phyloP scores from a whole-genome alignment of 2,113 vertebrate species.

The Pantherophis guttatus region DNA sequence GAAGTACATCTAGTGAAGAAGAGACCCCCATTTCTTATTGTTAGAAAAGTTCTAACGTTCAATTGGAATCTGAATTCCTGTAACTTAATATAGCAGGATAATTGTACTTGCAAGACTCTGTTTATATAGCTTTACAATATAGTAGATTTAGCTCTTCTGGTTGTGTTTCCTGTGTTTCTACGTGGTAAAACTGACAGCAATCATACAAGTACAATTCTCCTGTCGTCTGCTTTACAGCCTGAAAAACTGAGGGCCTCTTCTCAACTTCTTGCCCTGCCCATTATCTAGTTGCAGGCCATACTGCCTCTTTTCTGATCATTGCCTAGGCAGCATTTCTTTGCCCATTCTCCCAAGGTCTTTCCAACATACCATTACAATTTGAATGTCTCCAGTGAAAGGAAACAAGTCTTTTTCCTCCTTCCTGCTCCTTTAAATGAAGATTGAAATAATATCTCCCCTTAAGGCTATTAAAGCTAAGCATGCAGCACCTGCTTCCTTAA shows the following conservation, averaged over 20 bases:
- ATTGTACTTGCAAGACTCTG: not conserved
- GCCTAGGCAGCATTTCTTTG: not conserved
- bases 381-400: not conserved
- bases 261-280: not conserved
- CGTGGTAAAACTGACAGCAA: not conserved
- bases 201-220: not conserved
- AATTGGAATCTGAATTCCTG: not conserved
- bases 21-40: not conserved
- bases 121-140: not conserved
- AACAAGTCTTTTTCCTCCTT: not conserved
- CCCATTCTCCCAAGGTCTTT: not conserved
- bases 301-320: not conserved
- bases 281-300: not conserved
- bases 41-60: not conserved
- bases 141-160: not conserved
- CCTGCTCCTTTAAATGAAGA: not conserved
- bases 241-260: not conserved
- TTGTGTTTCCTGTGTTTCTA: not conserved
- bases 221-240: not conserved
- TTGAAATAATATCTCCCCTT: not conserved
- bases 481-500: not conserved
- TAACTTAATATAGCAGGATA: not conserved
- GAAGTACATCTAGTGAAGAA: not conserved
- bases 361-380: not conserved
- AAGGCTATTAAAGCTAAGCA: not conserved